Evolutionary conservation across 2,113 vertebrate genomes (phyloP).

Genomic region (Stercorarius parasiticus): DNA sequence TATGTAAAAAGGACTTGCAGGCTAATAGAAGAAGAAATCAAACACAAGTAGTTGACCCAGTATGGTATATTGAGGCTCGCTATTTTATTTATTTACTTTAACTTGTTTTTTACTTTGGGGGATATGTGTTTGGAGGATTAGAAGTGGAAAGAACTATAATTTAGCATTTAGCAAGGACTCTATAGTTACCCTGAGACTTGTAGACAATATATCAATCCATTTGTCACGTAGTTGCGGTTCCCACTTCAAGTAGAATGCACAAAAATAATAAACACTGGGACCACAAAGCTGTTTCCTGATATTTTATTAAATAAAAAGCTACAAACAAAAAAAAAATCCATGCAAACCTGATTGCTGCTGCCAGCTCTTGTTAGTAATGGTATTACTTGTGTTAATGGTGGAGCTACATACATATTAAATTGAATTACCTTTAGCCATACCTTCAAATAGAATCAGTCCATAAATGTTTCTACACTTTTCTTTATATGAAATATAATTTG

Average conservation of each 20-base stretch:
- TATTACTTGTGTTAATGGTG: not conserved
- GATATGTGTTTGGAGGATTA: not conserved
- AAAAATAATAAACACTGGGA: not conserved
- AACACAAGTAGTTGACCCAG: not conserved
- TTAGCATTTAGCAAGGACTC: not conserved
- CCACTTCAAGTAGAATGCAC: not conserved
- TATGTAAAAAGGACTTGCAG: not conserved
- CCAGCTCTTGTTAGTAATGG: not conserved
- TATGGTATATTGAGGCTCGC: not conserved
- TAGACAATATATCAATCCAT: not conserved
- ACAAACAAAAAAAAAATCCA: not conserved
- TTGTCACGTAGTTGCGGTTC: not conserved
- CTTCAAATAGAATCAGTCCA: not conserved
- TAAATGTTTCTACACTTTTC: not conserved
- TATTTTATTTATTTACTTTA: not conserved
- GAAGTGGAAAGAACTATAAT: not conserved
- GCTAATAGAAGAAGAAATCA: not conserved
- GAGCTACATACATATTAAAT: not conserved
- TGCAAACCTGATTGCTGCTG: not conserved
- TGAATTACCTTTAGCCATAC: not conserved
- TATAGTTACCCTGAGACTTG: not conserved
- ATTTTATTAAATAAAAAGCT: conserved; percentile 12
- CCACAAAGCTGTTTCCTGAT: not conserved
- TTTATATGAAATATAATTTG: not conserved
- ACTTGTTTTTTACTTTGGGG: not conserved